These are phyloP conservation scores for Stichopus horrens DNA, from an alignment of 53 echinoderm and acorn worm genomes.

Conservation along the genomic window DNA sequence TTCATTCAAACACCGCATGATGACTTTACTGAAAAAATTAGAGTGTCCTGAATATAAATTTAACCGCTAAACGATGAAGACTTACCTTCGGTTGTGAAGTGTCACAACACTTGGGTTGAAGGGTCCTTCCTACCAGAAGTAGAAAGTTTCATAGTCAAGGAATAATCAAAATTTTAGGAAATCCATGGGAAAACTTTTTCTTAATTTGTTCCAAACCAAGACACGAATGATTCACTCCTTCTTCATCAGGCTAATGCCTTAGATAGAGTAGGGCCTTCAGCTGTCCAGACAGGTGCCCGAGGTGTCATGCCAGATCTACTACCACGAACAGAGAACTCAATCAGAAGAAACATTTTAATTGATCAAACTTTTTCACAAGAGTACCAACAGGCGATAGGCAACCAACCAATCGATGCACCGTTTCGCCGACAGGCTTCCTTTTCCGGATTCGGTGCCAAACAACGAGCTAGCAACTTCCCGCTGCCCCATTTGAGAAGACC, in stretches of 20 bases:
- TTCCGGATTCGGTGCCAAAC: conserved; percentile 85
- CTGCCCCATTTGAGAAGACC: conserved; percentile 67
- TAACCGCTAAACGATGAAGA: no score
- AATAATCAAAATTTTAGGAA: no score
- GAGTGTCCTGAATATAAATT: no score
- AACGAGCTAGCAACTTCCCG: conserved; percentile 54
- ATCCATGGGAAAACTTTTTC: no score
- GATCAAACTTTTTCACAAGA: conserved; percentile 93
- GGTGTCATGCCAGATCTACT: conserved; percentile 93
- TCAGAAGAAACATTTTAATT: conserved; percentile 59
- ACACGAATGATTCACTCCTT: no score
- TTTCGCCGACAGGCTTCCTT: conserved; percentile 95
- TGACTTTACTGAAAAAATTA: no score
- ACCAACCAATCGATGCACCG: conserved; percentile 67
- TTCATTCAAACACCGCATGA: no score
- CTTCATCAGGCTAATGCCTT: not conserved
- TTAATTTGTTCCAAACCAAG: no score
- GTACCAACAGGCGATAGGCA: conserved; percentile 83
- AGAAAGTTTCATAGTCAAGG: no score
- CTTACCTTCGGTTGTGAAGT: no score
- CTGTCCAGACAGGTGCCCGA: conserved; percentile 44
- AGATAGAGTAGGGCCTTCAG: conserved; percentile 13
- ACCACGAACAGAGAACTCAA: conserved; percentile 65
- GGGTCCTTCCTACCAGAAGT: no score
- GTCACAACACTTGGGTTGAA: no score